Conservation (phyloP, 1,140 invertebrate species). For the Drosophila subpulchrella region DNA sequence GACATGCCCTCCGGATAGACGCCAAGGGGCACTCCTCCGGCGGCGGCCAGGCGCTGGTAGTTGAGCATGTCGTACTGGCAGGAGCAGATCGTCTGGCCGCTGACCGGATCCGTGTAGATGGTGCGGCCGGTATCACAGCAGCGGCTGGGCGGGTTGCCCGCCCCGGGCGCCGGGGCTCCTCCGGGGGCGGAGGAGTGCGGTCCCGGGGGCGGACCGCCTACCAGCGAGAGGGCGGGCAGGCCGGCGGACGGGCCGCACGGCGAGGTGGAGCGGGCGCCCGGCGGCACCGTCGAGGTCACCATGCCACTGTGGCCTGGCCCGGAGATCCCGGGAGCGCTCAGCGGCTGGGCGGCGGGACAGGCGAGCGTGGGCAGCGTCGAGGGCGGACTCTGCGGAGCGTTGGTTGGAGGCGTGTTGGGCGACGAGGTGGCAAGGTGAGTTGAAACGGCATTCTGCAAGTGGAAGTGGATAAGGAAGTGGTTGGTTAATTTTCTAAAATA, state of each 20-base stretch:
- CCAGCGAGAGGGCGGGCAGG: constrained; percentile 57
- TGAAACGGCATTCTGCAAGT: constrained; percentile 83
- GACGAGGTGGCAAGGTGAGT: constrained; percentile 83
- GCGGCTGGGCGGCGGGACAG: constrained; percentile 48
- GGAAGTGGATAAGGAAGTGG: background rate
- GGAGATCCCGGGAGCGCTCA: constrained; percentile 47
- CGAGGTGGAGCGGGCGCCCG: constrained; percentile 85
- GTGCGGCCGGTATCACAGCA: constrained; percentile 97
- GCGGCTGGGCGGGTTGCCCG: constrained; percentile 85
- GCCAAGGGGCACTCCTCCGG: constrained; percentile 88
- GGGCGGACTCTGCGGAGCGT: constrained; percentile 70
- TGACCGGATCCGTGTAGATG: constrained; percentile 95
- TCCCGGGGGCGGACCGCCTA: constrained; percentile 55
- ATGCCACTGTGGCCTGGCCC: constrained; percentile 61
- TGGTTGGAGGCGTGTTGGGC: constrained; percentile 77
- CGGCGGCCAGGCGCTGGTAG: constrained; percentile 91
- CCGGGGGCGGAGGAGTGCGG: constrained; percentile 62
- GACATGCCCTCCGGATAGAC: constrained; percentile 90
- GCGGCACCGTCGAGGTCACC: constrained; percentile 85
- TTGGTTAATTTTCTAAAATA: background rate
- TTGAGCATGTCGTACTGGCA: constrained; percentile 94
- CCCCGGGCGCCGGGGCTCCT: constrained; percentile 47
- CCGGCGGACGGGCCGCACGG: constrained; percentile 86
- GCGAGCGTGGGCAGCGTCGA: constrained; percentile 53
- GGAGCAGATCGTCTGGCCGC: constrained; percentile 96